Percentiles rank a stretch among this genome's conserved stretches.
Conservation (phyloP, 2,888 invertebrate genomes). For the Aphrophora alni region DNA sequence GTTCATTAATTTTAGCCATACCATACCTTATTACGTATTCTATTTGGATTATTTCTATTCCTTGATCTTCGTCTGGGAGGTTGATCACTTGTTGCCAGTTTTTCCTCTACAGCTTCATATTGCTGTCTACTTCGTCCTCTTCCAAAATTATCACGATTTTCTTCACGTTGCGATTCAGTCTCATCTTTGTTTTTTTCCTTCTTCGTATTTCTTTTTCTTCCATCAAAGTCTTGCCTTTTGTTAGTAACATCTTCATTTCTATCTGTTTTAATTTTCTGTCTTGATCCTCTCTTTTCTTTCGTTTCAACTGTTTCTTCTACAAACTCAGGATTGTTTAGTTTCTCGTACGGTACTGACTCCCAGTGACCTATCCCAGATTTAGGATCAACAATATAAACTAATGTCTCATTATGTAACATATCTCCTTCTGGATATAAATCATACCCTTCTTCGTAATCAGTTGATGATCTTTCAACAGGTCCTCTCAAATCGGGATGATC, state of each 20-base stretch:
- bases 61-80: background rate
- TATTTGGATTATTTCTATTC: background rate
- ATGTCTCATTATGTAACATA: conserved; percentile 31
- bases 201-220: background rate
- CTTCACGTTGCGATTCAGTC: background rate
- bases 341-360: conserved; percentile 35
- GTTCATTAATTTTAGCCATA: too few species aligned
- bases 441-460: conserved; percentile 10
- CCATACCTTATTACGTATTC: background rate
- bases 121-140: background rate
- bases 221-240: background rate
- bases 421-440: background rate
- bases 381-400: conserved; percentile 46
- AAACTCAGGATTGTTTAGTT: background rate
- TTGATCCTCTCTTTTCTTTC: background rate
- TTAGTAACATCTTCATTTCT: background rate
- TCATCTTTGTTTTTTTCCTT: background rate
- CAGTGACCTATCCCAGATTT: conserved; percentile 43
- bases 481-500: conserved; percentile 37
- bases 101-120: background rate
- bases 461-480: conserved; percentile 25
- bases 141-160: background rate
- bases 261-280: background rate
- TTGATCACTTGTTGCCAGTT: background rate
- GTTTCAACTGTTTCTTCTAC: conserved; percentile 17